Base-by-base conservation (phyloP, 2,888 invertebrate species). In the Cheilosia soror region DNA sequence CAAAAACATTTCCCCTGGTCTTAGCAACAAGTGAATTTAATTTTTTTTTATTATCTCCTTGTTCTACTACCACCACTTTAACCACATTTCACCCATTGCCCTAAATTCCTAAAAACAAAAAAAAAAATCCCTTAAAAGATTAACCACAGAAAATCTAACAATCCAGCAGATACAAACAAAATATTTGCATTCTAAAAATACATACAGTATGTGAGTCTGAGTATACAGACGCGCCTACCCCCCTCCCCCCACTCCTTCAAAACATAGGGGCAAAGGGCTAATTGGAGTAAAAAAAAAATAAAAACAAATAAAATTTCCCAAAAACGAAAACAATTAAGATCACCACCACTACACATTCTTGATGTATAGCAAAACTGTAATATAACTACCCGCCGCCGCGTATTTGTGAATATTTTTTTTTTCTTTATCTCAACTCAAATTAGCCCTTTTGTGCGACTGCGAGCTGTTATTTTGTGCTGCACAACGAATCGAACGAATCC, bases 131-230 rank as follows among this genome's bases (percentile, higher is more conserved):
- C 79, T 79, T 63, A 76, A 72, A 85, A 72, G 76, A 80, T 76
- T 72, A 85, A 75, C 77, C 72, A 66, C 63, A 83, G 40, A 76
- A 55, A 73, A 80, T 72, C 76, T 62, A 80, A 76, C 37, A 66
- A 62, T 83, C 82, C 76, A 77, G 66, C 77, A 57, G 62, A 75
- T 65, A 77, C 53, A 66, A 55, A 79, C 11, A 68, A 78, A 75
- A 62, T 81, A 85, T 85, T 81, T 85, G 85, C 85, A 85, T 85
- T 85, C 85, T 85, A 81, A 77, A 85, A 80, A 81, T 81, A 85
- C 40, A 15, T 40, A 49, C 51, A 11, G 11, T 47, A 20, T 29
- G 5, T 5, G 20, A 20, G 20, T 20, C 20, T 20, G 20, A 20
- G 20, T 29, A 29, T 29, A 29, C 29, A 29, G 29, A 5, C 20